These are phyloP conservation scores for Monopis laevigella DNA, from an alignment of 2,888 invertebrate genomes.

Conservation along the genomic window DNA sequence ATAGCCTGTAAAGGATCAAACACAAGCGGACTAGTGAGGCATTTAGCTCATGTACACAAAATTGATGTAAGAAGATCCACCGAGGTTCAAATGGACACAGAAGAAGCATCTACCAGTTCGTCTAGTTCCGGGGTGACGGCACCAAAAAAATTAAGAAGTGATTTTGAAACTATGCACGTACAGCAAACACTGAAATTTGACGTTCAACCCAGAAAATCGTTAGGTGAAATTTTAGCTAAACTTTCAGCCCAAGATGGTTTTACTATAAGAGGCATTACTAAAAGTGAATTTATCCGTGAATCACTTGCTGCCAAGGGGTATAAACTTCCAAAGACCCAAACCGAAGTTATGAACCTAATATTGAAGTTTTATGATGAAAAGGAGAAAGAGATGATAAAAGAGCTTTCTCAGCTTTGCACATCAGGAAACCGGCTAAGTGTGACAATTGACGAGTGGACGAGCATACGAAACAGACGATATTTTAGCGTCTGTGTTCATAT, in stretches of 20 bases:
- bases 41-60: conserved; percentile 13
- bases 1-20: conserved; percentile 11
- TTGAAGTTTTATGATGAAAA: conserved; percentile 18
- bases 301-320: conserved; percentile 15
- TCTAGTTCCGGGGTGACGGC: conserved; percentile 10
- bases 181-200: conserved; percentile 8
- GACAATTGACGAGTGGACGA: too few relatives aligned
- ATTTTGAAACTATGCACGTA: not conserved
- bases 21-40: conserved; percentile 10
- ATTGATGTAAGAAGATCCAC: conserved; percentile 11
- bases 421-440: too few relatives aligned
- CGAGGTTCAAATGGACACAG: not conserved
- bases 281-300: conserved; percentile 15
- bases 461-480: too few relatives aligned
- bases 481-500: too few relatives aligned
- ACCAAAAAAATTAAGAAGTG: conserved; percentile 10
- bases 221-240: conserved; percentile 13
- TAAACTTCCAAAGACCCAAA: conserved; percentile 12
- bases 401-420: too few relatives aligned
- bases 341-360: conserved; percentile 16
- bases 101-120: conserved; percentile 9
- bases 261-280: conserved; percentile 15
- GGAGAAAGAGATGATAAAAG: conserved; percentile 16
- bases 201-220: conserved; percentile 1
- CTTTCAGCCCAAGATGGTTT: conserved; percentile 14